Evolutionary conservation across 2,113 vertebrate genomes (phyloP), one percentile per base, ranked within the genome.

Genomic region (Gila orcuttii): DNA sequence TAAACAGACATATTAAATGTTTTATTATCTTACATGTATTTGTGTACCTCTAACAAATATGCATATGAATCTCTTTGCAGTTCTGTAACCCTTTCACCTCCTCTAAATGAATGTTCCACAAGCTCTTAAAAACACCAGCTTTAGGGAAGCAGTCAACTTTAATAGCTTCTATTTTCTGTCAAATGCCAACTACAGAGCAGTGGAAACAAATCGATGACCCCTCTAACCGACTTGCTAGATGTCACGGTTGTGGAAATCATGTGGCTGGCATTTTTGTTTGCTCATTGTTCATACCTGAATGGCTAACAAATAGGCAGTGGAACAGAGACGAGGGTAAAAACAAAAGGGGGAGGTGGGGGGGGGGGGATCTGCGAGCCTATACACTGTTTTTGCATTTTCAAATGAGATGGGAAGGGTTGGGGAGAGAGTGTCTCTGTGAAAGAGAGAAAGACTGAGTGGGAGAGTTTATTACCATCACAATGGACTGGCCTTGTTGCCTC

Each of bases 381-480:
- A 71, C 66, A 71, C 60, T 50, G 45, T 75, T 59, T 73, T 59
- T 60, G 79, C 39, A 64, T 36, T 89, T 81, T 79, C 17, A 71
- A 28, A 82, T 62, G 50, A 82, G 81, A 79, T 79, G 64, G 83
- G 55, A 83, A 87, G 2, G 5, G 64, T 60, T 55, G 15, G 52
- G 28, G 50, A 62, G 50, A 77, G 69, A 12, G 60, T 42, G 57
- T 71, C 28, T 50, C 28, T 50, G 50, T 71, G 66, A 50, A 50
- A 55, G 55, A 76, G 83, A 71, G 71, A 64, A 68, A 12, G 57
- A 47, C 64, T 55, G 64, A 77, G 55, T 76, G 83, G 80, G 77
- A 60, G 86, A 68, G 78, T 55, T 79, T 76, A 91, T 93, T 92
- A 92, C 52, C 92, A 93, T 93, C 66, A 93, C 87, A 94, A 94